Evolutionary conservation across 1,140 invertebrate genomes (phyloP).

Genomic region (Leptinotarsa undecemlineata): DNA sequence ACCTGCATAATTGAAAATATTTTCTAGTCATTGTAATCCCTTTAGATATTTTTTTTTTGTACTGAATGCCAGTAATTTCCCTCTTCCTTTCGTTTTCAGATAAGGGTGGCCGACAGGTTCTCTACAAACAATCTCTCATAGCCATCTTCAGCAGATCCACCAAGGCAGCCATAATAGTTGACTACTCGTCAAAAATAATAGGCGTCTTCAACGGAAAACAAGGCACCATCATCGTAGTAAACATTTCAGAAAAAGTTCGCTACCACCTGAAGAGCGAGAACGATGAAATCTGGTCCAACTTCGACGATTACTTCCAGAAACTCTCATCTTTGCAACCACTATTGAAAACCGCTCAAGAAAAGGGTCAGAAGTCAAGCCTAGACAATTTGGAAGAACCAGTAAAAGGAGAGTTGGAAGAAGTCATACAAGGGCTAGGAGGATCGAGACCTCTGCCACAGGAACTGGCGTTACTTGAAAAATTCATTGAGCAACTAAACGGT

Average conservation of each 20-base stretch:
- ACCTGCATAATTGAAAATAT: too few relatives aligned
- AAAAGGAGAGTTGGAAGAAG: background rate
- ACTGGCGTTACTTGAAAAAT: background rate
- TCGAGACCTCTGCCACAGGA: too few relatives aligned
- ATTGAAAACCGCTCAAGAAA: background rate
- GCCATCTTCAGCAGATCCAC: background rate
- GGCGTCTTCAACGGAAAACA: background rate
- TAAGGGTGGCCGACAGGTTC: background rate
- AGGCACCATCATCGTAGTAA: background rate
- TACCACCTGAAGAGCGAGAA: background rate
- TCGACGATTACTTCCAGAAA: conserved; percentile 9
- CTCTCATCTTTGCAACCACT: background rate
- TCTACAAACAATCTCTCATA: background rate
- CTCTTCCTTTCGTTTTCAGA: background rate
- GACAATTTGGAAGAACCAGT: background rate
- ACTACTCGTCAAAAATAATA: background rate
- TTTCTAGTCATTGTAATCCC: too few relatives aligned
- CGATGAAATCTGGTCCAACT: background rate
- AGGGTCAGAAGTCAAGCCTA: conserved; percentile 4
- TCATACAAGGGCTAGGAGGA: background rate
- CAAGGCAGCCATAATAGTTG: background rate
- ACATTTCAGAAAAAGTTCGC: background rate
- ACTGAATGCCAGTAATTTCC: background rate
- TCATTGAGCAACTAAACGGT: background rate
- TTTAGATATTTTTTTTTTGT: background rate